phyloP scores from a whole-genome alignment of 2,888 invertebrate genomes.

The Trissolcus japonicus region DNA sequence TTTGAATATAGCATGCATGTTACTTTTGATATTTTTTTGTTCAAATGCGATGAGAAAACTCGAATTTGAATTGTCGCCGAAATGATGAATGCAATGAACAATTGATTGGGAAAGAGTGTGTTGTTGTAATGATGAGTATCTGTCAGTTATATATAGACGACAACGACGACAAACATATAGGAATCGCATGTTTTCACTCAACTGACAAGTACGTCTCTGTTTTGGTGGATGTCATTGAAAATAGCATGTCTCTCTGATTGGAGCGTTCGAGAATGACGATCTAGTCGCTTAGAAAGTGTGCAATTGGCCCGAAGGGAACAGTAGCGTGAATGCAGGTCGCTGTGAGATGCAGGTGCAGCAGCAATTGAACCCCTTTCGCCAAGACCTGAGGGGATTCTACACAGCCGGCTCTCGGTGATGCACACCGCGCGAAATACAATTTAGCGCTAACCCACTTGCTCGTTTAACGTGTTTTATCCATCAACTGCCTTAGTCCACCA shows the following conservation, averaged over 20 bases:
- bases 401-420: constrained; percentile 20
- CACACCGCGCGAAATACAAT: constrained; percentile 52
- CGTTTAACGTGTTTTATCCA: constrained; percentile 49
- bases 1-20: too few species aligned
- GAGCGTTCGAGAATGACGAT: constrained; percentile 48
- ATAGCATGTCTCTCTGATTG: constrained; percentile 32
- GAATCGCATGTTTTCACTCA: constrained; percentile 49
- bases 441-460: constrained; percentile 59
- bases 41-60: too few species aligned
- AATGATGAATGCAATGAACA: too few species aligned
- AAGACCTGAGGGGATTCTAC: constrained; percentile 53
- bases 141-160: too few species aligned
- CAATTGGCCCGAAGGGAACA: constrained; percentile 58
- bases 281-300: constrained; percentile 58
- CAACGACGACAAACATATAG: neutral
- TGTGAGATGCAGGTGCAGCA: constrained; percentile 56
- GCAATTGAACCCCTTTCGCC: constrained; percentile 59
- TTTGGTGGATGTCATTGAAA: constrained; percentile 50
- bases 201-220: constrained; percentile 50
- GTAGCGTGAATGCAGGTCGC: constrained; percentile 58
- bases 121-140: neutral
- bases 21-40: too few species aligned
- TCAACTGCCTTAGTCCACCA: constrained; percentile 2
- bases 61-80: too few species aligned
- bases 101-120: neutral